Base-by-base conservation (phyloP, 2,797 vertebrate species). In the Champsocephalus esox region DNA sequence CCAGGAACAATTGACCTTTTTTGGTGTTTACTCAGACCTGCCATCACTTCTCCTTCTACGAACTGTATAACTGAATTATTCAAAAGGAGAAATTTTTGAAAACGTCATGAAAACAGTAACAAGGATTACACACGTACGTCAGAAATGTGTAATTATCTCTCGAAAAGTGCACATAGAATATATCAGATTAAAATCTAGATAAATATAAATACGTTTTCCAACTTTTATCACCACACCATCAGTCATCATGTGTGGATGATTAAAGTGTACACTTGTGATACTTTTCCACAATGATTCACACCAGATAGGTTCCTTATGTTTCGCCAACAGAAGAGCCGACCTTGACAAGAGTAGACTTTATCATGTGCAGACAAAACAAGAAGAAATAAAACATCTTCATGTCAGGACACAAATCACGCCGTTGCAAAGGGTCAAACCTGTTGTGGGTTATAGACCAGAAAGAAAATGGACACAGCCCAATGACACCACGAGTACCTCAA, bases 241-340 rank as follows among this genome's bases (percentile, higher is more conserved):
- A 66, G 70, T 65, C 54, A 54, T 45, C 61, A n/a, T 43, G 68
- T 68, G 59, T 65, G 46, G 17, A 49, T 74, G 51, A 68, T 57
- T 51, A 16, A 44, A 12, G 66, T 19, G 63, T 49, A 21, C 41
- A 59, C 69, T 52, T 24, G 41, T 72, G 66, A 80, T 63, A 32
- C 55, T 21, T 51, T 59, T 54, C 59, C 57, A 57, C 28, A 16
- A 19, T 58, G 52, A 78, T 50, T 83, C 66, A 82, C 55, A 75
- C 6, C 50, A 65, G 70, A 49, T 43, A 55, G 13, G 28, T 66
- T 80, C 28, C 17, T 52, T 8, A 4, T 86, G 41, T 84, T 87
- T 38, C 78, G 75, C 65, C 52, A 88, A 85, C 61, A 88, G 21
- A 55, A 32, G 38, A 70, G 7, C 3, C 21, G 57, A 52, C 62